Conservation (phyloP, 2,797 vertebrate species). For the Pangasius sanitwongsei region DNA sequence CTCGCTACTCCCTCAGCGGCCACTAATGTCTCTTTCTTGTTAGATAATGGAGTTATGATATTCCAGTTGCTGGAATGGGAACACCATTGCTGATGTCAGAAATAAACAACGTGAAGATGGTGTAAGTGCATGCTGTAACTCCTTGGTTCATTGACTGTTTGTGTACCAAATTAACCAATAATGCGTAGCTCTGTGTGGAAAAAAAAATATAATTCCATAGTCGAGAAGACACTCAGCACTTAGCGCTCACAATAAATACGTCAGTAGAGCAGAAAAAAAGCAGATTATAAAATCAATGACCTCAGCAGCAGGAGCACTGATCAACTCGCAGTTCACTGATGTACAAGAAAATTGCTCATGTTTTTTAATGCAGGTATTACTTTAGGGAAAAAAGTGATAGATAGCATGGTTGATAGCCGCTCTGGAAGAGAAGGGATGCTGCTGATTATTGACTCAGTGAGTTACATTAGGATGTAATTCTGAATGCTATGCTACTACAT, state of each 20-base stretch:
- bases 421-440: not conserved
- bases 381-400: not conserved
- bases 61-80: not conserved
- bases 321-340: not conserved
- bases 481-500: not conserved
- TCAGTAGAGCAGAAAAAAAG: not conserved
- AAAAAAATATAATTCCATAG: not conserved
- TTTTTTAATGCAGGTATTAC: slow-evolving; percentile 14
- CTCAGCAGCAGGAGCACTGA: not conserved
- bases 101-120: not conserved
- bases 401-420: not conserved
- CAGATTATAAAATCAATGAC: not conserved
- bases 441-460: not conserved
- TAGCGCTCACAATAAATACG: not conserved
- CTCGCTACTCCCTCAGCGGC: slow-evolving; percentile 39
- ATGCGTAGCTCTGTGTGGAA: not conserved
- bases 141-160: slow-evolving; percentile 10
- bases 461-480: not conserved
- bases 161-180: not conserved
- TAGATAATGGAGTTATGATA: slow-evolving; percentile 39
- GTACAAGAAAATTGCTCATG: not conserved
- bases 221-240: not conserved
- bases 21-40: slow-evolving; percentile 47
- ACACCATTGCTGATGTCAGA: not conserved
- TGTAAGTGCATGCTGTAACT: not conserved